phyloP scores from a whole-genome alignment of 2,797 vertebrate genomes.

The Urophycis tenuis region DNA sequence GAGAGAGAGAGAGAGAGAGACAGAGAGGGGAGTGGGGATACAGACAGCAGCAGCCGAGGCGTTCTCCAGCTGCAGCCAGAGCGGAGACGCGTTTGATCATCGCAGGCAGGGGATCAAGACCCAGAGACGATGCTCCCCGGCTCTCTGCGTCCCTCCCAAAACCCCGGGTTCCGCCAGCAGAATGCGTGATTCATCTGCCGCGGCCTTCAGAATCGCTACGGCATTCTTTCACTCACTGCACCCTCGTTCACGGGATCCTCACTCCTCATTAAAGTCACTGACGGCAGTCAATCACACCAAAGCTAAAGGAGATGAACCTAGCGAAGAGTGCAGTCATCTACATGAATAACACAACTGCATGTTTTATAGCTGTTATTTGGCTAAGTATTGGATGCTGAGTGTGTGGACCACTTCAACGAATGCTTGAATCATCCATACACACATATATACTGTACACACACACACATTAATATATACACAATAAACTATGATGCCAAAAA shows the following conservation, averaged over 20 bases:
- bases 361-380: too few species aligned
- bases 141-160: conserved; percentile 13
- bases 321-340: neutral
- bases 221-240: conserved; percentile 17
- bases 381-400: too few species aligned
- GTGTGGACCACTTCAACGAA: neutral
- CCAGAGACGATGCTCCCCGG: neutral
- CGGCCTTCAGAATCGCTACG: conserved; percentile 15
- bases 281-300: conserved; percentile 1
- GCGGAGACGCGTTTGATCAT: conserved; percentile 28
- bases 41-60: neutral
- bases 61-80: conserved; percentile 10
- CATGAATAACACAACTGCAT: neutral
- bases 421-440: too few species aligned
- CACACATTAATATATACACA: too few species aligned
- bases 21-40: neutral
- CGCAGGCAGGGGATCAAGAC: conserved; percentile 21
- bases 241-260: neutral
- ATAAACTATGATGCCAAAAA: too few species aligned
- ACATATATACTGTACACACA: too few species aligned
- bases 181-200: conserved; percentile 24
- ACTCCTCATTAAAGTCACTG: neutral
- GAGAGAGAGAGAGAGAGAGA: neutral
- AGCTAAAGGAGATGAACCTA: neutral
- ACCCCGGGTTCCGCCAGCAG: conserved; percentile 26